Conservation (phyloP, 2,888 invertebrate species). For the Adelphocoris suturalis region DNA sequence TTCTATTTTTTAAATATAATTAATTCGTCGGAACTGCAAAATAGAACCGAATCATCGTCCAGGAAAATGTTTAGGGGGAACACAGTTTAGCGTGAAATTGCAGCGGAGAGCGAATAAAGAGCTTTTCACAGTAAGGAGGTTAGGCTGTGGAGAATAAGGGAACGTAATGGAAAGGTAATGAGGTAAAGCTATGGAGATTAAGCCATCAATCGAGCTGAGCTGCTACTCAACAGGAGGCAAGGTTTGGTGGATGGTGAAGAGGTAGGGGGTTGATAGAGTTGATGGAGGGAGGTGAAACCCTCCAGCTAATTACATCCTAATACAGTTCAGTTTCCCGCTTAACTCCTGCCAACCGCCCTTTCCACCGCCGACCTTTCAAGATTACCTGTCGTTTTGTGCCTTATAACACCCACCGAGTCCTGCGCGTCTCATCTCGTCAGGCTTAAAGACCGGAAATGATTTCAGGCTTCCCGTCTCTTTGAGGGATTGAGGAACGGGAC, state of each 20-base stretch:
- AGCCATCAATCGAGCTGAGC: constrained; percentile 61
- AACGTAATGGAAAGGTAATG: constrained; percentile 36
- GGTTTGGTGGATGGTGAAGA: constrained; percentile 4
- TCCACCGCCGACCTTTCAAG: constrained; percentile 7
- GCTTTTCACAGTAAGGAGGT: constrained; percentile 21
- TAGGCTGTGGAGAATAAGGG: constrained; percentile 3
- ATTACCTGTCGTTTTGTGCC: constrained; percentile 9
- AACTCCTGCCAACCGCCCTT: constrained; percentile 34
- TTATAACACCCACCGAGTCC: neutral
- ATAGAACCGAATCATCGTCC: too few species aligned
- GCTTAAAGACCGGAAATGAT: constrained; percentile 19
- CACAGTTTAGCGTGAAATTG: too few species aligned
- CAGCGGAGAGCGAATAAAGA: neutral
- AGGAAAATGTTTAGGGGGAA: too few species aligned
- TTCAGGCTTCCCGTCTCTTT: neutral
- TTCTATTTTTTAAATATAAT: too few species aligned
- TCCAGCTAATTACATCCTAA: constrained; percentile 63
- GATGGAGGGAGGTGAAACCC: constrained; percentile 30
- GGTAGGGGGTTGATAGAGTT: constrained; percentile 37
- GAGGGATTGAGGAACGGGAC: neutral
- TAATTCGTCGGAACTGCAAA: too few species aligned
- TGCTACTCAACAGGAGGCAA: constrained; percentile 34
- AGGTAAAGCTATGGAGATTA: constrained; percentile 58
- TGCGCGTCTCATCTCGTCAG: neutral
- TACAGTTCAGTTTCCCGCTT: constrained; percentile 59